A percentile compares a stretch with the other conserved stretches of the same genome.
phyloP scores from a whole-genome alignment of 1,140 invertebrate species.

The Sitophilus oryzae region DNA sequence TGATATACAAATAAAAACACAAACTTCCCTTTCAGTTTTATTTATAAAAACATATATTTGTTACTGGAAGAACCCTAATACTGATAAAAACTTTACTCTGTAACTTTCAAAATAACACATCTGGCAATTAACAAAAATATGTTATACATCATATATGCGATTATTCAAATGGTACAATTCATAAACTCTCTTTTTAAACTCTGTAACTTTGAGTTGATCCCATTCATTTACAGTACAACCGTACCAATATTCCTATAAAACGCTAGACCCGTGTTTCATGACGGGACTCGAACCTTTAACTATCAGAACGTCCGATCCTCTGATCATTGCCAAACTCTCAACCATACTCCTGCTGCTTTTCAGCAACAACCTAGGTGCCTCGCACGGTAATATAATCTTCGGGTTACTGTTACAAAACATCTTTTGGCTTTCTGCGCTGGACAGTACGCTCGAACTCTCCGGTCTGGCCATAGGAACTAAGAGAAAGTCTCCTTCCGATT shows the following conservation, averaged over 20 bases:
- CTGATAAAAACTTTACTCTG: conserved; percentile 5
- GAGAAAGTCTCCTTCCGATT: conserved; percentile 34
- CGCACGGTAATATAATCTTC: conserved; percentile 26
- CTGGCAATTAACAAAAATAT: too few species aligned
- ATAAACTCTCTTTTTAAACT: too few species aligned
- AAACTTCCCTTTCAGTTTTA: neutral
- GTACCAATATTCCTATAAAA: conserved; percentile 26
- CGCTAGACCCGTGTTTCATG: conserved; percentile 37
- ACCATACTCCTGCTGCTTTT: conserved; percentile 38
- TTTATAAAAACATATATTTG: conserved; percentile 16
- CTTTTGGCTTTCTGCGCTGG: conserved; percentile 28
- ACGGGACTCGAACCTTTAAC: conserved; percentile 29
- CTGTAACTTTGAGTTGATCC: neutral
- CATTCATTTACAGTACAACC: neutral
- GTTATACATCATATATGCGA: conserved; percentile 7
- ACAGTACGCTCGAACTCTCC: conserved; percentile 37
- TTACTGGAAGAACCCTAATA: conserved; percentile 4
- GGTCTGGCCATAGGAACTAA: conserved; percentile 38
- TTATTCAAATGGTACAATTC: neutral
- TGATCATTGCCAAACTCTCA: conserved; percentile 35
- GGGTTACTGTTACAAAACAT: conserved; percentile 29
- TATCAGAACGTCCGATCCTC: conserved; percentile 36
- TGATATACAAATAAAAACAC: neutral
- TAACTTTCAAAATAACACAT: too few species aligned
- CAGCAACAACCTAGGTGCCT: conserved; percentile 27